phyloP scores from a whole-genome alignment of 2,888 invertebrate genomes.

The Rhorus exstirpatorius region DNA sequence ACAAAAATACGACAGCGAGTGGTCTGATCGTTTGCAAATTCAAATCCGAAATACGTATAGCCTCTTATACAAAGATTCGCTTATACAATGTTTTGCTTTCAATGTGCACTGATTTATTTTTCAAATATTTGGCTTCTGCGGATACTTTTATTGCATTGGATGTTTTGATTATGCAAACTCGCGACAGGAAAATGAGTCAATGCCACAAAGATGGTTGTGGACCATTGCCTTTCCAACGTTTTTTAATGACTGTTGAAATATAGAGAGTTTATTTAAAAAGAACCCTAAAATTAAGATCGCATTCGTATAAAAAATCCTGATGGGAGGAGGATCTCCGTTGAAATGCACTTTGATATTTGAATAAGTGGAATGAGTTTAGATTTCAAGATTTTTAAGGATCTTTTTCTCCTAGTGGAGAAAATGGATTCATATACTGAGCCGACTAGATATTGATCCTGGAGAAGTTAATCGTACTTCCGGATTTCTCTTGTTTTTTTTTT shows the following conservation, averaged over 20 bases:
- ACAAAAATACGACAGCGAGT: slow-evolving; percentile 29
- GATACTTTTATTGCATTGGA: not conserved
- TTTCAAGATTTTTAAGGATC: too few relatives aligned
- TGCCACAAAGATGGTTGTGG: too few relatives aligned
- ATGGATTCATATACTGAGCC: not conserved
- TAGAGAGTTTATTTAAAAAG: too few relatives aligned
- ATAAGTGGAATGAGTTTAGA: too few relatives aligned
- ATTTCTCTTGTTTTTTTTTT: not conserved
- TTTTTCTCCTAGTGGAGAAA: too few relatives aligned
- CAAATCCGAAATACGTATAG: slow-evolving; percentile 18
- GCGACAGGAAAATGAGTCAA: too few relatives aligned
- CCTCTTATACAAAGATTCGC: not conserved
- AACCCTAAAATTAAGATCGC: too few relatives aligned
- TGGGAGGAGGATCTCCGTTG: too few relatives aligned
- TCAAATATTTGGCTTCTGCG: not conserved
- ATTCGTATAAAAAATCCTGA: too few relatives aligned
- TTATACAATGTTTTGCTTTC: not conserved
- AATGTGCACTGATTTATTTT: not conserved
- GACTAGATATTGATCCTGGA: not conserved
- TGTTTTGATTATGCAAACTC: not conserved
- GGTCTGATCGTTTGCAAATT: slow-evolving; percentile 43
- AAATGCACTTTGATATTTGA: too few relatives aligned
- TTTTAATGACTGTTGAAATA: not conserved
- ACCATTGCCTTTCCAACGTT: too few relatives aligned
- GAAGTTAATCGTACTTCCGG: too few relatives aligned